A percentile compares a stretch with the other conserved stretches of the same genome.
These are phyloP conservation scores for Dipodomys spectabilis DNA, from an alignment of 2,113 vertebrate species.

Conservation along the genomic window DNA sequence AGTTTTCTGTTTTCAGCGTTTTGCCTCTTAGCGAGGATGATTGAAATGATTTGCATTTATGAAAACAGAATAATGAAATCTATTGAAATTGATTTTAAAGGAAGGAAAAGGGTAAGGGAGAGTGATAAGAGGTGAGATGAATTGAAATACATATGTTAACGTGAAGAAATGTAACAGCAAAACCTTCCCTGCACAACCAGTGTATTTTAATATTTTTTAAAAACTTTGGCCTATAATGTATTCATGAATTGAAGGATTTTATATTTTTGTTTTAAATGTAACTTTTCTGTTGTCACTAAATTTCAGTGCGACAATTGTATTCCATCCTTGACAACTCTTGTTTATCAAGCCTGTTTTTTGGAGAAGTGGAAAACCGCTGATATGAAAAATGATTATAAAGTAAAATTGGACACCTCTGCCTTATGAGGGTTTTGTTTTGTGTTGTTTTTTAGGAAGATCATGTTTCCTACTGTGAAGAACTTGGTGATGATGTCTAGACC, in stretches of 20 bases:
- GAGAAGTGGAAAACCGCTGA: conserved; percentile 24
- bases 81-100: too few relatives aligned
- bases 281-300: neutral
- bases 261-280: conserved; percentile 47
- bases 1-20: conserved; percentile 35
- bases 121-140: too few relatives aligned
- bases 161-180: too few relatives aligned
- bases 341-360: conserved; percentile 27
- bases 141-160: too few relatives aligned
- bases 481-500: neutral
- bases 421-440: neutral
- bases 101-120: too few relatives aligned
- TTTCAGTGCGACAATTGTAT: conserved; percentile 1
- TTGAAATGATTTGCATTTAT: too few relatives aligned
- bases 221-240: neutral
- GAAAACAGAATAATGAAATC: too few relatives aligned
- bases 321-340: neutral
- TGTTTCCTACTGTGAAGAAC: conserved; percentile 1
- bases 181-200: too few relatives aligned
- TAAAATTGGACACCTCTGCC: neutral
- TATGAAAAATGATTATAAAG: conserved; percentile 31
- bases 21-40: neutral
- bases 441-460: neutral
- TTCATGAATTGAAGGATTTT: conserved; percentile 29
- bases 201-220: too few relatives aligned